These are phyloP conservation scores for Ctena decussata DNA, from an alignment of 2,888 invertebrate species.

Conservation along the genomic window DNA sequence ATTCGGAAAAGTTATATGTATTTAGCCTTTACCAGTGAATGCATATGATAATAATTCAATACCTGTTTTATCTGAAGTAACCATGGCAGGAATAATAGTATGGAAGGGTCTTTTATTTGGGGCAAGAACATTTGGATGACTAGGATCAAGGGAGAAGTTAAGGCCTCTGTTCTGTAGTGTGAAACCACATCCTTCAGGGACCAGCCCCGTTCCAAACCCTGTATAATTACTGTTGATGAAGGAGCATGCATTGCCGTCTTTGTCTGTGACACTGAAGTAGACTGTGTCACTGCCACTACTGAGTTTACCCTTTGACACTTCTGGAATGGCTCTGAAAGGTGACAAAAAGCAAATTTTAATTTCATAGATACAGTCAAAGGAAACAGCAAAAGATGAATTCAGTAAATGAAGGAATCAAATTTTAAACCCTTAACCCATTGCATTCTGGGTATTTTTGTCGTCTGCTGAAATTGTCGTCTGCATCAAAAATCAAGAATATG, in stretches of 20 bases:
- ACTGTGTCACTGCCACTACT: slow-evolving; percentile 83
- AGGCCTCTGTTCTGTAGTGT: slow-evolving; percentile 86
- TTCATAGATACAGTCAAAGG: no score
- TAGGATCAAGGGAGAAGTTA: slow-evolving; percentile 80
- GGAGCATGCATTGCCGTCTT: slow-evolving; percentile 87
- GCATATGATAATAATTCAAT: no score
- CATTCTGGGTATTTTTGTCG: no score
- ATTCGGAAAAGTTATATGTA: no score
- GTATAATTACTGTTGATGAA: slow-evolving; percentile 87
- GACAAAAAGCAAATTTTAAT: no score
- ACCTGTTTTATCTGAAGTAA: slow-evolving; percentile 81
- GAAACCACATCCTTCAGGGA: slow-evolving; percentile 87
- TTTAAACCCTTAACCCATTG: no score
- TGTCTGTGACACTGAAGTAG: slow-evolving; percentile 86
- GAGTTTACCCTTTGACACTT: slow-evolving; percentile 62
- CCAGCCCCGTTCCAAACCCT: slow-evolving; percentile 86
- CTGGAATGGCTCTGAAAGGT: slow-evolving; percentile 64
- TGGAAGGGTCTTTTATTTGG: slow-evolving; percentile 85
- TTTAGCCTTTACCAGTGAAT: no score
- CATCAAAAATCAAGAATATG: no score
- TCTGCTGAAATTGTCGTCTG: no score
- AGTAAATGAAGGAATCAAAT: no score
- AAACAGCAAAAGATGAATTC: no score
- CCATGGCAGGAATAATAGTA: slow-evolving; percentile 86
- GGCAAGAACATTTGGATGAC: slow-evolving; percentile 81